Conservation (phyloP, 2,797 vertebrate genomes). For the Tinamus major region DNA sequence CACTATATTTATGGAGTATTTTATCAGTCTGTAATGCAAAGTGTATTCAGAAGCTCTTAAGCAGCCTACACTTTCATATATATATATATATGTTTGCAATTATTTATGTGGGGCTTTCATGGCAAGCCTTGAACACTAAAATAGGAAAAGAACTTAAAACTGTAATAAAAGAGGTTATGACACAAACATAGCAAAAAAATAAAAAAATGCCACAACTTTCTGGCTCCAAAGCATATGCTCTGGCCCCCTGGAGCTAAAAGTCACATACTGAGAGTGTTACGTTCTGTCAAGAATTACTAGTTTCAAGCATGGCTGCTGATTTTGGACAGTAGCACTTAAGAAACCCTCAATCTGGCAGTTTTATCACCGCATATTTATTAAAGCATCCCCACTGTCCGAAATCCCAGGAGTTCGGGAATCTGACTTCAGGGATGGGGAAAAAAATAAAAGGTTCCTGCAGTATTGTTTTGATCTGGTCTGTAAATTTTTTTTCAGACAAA, state of each 20-base stretch:
- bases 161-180: constrained; percentile 61
- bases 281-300: constrained; percentile 74
- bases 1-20: neutral
- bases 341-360: constrained; percentile 77
- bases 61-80: neutral
- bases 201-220: neutral
- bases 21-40: neutral
- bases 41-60: neutral
- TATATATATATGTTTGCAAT: neutral
- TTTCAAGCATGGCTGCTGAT: constrained; percentile 75
- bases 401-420: constrained; percentile 40
- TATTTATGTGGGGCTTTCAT: constrained; percentile 27
- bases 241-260: constrained; percentile 76
- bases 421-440: constrained; percentile 50
- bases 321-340: constrained; percentile 76
- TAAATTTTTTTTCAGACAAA: neutral
- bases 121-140: constrained; percentile 15
- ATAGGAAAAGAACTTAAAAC: constrained; percentile 27
- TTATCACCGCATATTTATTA: constrained; percentile 69
- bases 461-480: constrained; percentile 7
- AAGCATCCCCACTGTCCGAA: constrained; percentile 65
- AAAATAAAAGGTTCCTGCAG: neutral
- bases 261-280: constrained; percentile 66
- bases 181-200: constrained; percentile 31
- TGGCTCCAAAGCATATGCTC: constrained; percentile 70